Percentiles rank a stretch among this genome's conserved stretches.
phyloP scores from a whole-genome alignment of 2,797 vertebrate species.

The Botia almorhae region DNA sequence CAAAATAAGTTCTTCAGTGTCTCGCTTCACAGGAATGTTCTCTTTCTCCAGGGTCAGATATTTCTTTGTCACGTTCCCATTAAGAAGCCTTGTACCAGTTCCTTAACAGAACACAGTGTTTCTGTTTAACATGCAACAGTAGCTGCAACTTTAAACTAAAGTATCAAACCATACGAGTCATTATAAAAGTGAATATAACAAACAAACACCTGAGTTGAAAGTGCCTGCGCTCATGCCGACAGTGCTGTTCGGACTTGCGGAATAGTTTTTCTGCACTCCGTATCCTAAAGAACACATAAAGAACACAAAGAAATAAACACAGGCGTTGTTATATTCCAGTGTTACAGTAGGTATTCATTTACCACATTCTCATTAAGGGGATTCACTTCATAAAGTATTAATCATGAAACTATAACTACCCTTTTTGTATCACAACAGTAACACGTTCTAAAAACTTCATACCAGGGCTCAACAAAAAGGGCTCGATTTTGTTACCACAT shows the following conservation, averaged over 20 bases:
- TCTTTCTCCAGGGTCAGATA: conserved; percentile 91
- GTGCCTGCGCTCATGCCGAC: conserved; percentile 61
- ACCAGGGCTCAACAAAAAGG: no score
- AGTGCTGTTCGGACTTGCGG: conserved; percentile 73
- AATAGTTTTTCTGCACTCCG: conserved; percentile 88
- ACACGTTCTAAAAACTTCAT: no score
- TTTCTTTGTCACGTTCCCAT: conserved; percentile 84
- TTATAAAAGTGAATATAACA: neutral
- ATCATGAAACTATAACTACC: no score
- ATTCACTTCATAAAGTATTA: conserved; percentile 72
- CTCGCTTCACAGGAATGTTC: conserved; percentile 83
- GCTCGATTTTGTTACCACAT: no score
- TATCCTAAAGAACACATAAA: conserved; percentile 67
- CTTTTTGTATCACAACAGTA: no score
- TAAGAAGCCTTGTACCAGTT: conserved; percentile 71
- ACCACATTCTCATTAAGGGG: no score
- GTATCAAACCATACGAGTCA: neutral
- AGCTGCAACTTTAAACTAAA: neutral
- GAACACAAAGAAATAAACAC: conserved; percentile 54
- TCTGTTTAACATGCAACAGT: conserved; percentile 1
- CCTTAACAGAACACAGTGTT: conserved; percentile 33
- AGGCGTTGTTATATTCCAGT: no score
- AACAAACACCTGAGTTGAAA: conserved; percentile 78
- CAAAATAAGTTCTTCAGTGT: conserved; percentile 89
- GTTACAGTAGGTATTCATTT: no score